A percentile compares a stretch with the other conserved stretches of the same genome.
Evolutionary conservation across 2,888 invertebrate species (phyloP).

Genomic region (Apodemia zela): DNA sequence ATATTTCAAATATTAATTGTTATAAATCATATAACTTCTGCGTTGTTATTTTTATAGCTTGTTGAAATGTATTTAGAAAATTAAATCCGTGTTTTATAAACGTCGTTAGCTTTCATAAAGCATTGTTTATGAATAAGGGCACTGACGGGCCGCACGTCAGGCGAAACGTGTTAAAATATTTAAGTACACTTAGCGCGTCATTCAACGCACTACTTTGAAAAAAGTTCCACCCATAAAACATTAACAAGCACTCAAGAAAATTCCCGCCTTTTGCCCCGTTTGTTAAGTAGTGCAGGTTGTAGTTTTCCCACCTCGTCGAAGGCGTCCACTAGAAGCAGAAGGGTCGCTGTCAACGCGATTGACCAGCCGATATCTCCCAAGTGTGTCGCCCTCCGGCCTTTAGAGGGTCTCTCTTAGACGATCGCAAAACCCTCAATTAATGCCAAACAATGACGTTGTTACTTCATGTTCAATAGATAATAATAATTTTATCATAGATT

Average conservation of each 20-base stretch:
- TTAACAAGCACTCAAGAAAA: conserved; percentile 80
- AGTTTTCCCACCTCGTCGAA: conserved; percentile 72
- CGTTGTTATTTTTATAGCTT: conserved; percentile 56
- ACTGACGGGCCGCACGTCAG: conserved; percentile 52
- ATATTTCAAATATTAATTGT: conserved; percentile 80
- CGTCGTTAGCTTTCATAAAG: conserved; percentile 18
- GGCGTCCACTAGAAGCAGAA: conserved; percentile 57
- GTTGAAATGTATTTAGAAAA: conserved; percentile 61
- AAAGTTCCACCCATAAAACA: conserved; percentile 79
- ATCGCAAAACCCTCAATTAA: conserved; percentile 76
- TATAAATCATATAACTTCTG: conserved; percentile 75
- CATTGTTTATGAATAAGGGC: conserved; percentile 40
- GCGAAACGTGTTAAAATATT: conserved; percentile 75
- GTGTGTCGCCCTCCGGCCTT: conserved; percentile 62
- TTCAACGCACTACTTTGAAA: conserved; percentile 72
- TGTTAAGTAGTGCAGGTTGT: conserved; percentile 77
- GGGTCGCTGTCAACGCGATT: conserved; percentile 76
- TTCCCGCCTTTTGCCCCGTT: conserved; percentile 69
- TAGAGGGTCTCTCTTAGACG: conserved; percentile 61
- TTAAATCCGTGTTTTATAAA: conserved; percentile 47
- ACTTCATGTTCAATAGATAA: conserved; percentile 47
- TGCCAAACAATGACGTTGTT: conserved; percentile 72
- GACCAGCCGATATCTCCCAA: conserved; percentile 73
- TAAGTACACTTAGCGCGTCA: conserved; percentile 76
- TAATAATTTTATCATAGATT: too few relatives aligned